Percentiles rank a stretch among this genome's conserved stretches.
Conservation (phyloP, 2,797 vertebrate genomes). For the Tangara arthus region DNA sequence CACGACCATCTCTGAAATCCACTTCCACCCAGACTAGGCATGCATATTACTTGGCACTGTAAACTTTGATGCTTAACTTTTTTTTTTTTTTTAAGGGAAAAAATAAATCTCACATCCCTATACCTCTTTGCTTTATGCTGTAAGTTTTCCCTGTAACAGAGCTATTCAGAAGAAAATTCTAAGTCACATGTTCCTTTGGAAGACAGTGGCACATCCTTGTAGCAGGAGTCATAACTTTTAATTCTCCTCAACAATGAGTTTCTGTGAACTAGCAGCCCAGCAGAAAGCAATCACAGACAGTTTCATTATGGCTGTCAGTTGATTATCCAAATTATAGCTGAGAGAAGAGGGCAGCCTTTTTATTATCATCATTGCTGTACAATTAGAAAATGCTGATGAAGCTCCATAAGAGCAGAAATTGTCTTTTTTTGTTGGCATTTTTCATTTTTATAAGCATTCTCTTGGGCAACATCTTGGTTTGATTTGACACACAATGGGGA, state of each 20-base stretch:
- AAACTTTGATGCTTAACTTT: not conserved
- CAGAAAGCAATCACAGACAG: conserved; percentile 46
- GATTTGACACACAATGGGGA: not conserved
- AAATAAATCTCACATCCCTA: not conserved
- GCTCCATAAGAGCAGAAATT: not conserved
- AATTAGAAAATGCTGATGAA: conserved; percentile 53
- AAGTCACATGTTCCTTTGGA: not conserved
- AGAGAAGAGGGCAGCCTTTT: conserved; percentile 51
- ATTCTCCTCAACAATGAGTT: conserved; percentile 4
- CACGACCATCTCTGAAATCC: not conserved
- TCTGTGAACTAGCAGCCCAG: conserved; percentile 18
- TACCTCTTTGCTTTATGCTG: accelerated
- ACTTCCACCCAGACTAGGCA: not conserved
- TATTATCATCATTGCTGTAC: conserved; percentile 38
- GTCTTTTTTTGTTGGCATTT: not conserved
- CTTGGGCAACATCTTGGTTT: not conserved
- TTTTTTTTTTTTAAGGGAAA: no score
- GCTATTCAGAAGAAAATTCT: not conserved
- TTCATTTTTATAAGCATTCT: not conserved
- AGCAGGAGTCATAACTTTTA: conserved; percentile 2
- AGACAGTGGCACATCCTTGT: not conserved
- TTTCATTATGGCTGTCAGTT: conserved; percentile 44
- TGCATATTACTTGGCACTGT: not conserved
- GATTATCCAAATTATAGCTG: conserved; percentile 49
- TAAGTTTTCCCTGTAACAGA: not conserved